Evolutionary conservation across 2,113 vertebrate species (phyloP).

Genomic region (Seriola aureovittata): DNA sequence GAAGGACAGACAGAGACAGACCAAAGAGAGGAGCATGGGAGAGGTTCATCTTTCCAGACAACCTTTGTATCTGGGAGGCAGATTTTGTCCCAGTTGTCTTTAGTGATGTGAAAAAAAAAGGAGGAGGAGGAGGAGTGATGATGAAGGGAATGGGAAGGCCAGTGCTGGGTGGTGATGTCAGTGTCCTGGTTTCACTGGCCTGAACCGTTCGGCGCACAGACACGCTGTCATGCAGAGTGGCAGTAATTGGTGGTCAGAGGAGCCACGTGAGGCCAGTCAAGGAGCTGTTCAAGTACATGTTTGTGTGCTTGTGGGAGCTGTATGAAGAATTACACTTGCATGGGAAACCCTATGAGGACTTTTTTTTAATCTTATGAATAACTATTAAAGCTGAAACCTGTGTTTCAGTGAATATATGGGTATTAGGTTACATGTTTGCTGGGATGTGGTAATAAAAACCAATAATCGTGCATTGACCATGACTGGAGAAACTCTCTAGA

Average conservation of each 20-base stretch:
- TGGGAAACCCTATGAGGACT: not conserved
- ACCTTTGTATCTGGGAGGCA: slow-evolving; percentile 54
- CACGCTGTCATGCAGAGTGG: slow-evolving; percentile 30
- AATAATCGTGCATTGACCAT: not conserved
- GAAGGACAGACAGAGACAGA: slow-evolving; percentile 22
- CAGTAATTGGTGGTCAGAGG: slow-evolving; percentile 56
- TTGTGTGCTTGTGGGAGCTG: slow-evolving; percentile 12
- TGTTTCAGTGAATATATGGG: not conserved
- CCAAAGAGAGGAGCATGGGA: not conserved
- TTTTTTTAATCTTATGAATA: slow-evolving; percentile 7
- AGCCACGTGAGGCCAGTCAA: slow-evolving; percentile 56
- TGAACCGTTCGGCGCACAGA: slow-evolving; percentile 20
- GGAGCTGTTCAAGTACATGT: slow-evolving; percentile 29
- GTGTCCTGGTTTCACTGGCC: slow-evolving; percentile 29
- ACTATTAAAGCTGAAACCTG: not conserved
- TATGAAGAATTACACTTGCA: slow-evolving; percentile 2
- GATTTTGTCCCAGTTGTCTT: slow-evolving; percentile 59
- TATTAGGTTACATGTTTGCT: not conserved
- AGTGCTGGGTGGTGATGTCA: slow-evolving; percentile 35
- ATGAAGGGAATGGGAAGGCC: not conserved
- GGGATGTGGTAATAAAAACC: not conserved
- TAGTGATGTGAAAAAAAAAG: slow-evolving; percentile 7
- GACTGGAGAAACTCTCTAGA: not conserved
- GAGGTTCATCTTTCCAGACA: slow-evolving; percentile 21
- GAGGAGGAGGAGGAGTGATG: slow-evolving; percentile 1